Conservation (phyloP, 1,140 invertebrate species). For the Drosophila ohnishii region DNA sequence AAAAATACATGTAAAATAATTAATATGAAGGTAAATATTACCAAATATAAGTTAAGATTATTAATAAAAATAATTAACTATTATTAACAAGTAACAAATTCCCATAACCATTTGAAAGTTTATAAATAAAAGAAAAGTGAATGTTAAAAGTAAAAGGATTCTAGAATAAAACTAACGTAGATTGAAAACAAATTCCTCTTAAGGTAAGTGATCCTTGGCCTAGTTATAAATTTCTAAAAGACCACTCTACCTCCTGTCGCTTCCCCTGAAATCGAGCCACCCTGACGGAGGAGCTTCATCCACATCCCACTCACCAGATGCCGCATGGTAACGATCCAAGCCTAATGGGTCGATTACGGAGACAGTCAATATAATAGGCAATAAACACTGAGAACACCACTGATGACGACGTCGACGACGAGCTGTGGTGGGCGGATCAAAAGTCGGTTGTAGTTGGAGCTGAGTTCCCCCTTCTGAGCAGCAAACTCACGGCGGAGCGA, state of each 20-base stretch:
- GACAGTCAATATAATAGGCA: constrained; percentile 7
- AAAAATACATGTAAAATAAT: too few relatives aligned
- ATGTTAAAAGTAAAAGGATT: neutral
- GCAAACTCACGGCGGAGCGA: constrained; percentile 58
- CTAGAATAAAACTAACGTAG: neutral
- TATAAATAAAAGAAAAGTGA: neutral
- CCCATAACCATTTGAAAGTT: neutral
- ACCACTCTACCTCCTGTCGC: too few relatives aligned
- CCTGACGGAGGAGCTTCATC: constrained; percentile 1
- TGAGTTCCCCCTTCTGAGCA: constrained; percentile 28
- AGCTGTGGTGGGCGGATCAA: constrained; percentile 24
- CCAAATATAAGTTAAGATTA: too few relatives aligned
- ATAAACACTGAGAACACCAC: constrained; percentile 18
- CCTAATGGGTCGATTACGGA: constrained; percentile 25
- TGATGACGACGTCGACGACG: neutral
- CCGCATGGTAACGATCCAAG: constrained; percentile 45
- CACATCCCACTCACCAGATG: constrained; percentile 58
- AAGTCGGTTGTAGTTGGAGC: constrained; percentile 12
- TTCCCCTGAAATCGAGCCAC: neutral
- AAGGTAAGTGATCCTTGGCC: neutral
- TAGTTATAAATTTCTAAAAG: neutral
- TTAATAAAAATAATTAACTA: neutral
- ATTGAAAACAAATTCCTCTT: neutral
- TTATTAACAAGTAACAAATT: neutral
- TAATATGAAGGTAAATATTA: too few relatives aligned